Conservation (phyloP, 2,797 vertebrate genomes). For the Coluber constrictor region DNA sequence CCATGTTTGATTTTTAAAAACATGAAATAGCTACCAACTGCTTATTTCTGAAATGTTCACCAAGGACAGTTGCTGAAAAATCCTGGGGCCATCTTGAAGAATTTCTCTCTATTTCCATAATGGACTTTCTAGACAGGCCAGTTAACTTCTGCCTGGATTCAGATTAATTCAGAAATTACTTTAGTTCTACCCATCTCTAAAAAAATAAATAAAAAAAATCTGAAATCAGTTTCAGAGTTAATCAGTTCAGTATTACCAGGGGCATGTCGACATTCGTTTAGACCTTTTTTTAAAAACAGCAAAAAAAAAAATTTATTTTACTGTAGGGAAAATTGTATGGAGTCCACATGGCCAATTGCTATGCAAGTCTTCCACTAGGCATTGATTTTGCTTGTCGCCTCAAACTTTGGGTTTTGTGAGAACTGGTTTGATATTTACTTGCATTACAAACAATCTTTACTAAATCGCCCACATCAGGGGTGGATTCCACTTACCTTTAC, state of each 20-base stretch:
- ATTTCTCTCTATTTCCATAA: not conserved
- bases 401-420: not conserved
- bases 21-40: not conserved
- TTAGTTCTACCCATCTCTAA: not conserved
- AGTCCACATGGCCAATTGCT: not conserved
- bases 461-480: not conserved
- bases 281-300: not conserved
- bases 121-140: not conserved
- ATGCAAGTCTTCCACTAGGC: not conserved
- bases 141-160: not conserved
- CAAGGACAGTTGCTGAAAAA: not conserved
- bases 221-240: not conserved
- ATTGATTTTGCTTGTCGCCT: not conserved
- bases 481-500: too few relatives aligned
- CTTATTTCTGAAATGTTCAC: not conserved
- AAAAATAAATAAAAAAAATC: not conserved
- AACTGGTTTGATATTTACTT: not conserved
- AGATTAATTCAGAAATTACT: not conserved
- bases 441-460: not conserved
- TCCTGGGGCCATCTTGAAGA: not conserved
- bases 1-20: not conserved
- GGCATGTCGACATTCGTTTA: not conserved
- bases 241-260: not conserved
- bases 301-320: not conserved
- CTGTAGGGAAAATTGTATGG: not conserved